Evolutionary conservation across 2,888 invertebrate genomes (phyloP).

Genomic region (Agrypnus murinus): DNA sequence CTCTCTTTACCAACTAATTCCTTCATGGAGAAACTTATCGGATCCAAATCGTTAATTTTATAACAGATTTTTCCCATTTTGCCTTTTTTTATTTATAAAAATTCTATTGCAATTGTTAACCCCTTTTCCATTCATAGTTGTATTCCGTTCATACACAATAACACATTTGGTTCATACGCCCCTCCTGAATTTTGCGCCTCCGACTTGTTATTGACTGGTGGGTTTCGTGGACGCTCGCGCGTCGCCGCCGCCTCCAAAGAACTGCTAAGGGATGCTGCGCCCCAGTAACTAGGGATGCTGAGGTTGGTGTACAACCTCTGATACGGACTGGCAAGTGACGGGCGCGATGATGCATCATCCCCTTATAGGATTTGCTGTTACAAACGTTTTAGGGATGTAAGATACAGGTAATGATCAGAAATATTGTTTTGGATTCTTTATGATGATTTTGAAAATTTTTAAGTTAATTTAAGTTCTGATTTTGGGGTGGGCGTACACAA

Average conservation of each 20-base stretch:
- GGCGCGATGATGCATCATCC: conserved; percentile 49
- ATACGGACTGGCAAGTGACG: conserved; percentile 38
- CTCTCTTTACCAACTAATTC: no score
- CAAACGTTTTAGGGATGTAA: conserved; percentile 44
- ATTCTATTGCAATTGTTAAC: no score
- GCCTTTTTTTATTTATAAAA: no score
- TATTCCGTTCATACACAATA: conserved; percentile 39
- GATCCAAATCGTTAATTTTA: no score
- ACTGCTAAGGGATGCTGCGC: conserved; percentile 67
- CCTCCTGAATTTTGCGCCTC: conserved; percentile 63
- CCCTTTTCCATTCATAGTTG: conserved; percentile 41
- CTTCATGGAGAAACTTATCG: no score
- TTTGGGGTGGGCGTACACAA: conserved; percentile 46
- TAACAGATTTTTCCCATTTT: no score
- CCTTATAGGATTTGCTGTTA: conserved; percentile 39
- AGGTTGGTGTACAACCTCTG: conserved; percentile 48
- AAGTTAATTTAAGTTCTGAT: background rate
- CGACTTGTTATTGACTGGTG: conserved; percentile 68
- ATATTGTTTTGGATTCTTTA: background rate
- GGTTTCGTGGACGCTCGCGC: conserved; percentile 64
- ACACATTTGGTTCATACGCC: conserved; percentile 61
- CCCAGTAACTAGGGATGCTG: conserved; percentile 68
- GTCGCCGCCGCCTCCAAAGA: conserved; percentile 63
- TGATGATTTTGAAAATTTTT: conserved; percentile 16
- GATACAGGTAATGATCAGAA: conserved; percentile 38